Conservation (phyloP, 2,797 vertebrate species). For the Eupleurogrammus muticus region DNA sequence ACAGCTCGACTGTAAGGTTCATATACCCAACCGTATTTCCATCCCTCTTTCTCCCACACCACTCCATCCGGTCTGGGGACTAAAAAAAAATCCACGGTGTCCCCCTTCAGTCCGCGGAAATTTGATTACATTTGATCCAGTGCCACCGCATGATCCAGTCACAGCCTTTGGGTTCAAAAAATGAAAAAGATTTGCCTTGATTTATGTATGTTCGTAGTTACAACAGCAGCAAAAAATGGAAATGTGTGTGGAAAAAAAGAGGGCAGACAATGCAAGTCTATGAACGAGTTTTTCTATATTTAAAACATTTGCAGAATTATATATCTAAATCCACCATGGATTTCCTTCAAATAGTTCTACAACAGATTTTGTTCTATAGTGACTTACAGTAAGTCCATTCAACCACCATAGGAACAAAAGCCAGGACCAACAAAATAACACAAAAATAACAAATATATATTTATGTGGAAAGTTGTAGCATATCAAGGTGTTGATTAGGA, state of each 20-base stretch:
- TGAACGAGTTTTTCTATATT: neutral
- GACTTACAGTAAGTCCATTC: neutral
- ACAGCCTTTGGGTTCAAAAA: constrained; percentile 2
- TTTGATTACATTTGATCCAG: constrained; percentile 49
- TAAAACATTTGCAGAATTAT: neutral
- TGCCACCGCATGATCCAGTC: constrained; percentile 36
- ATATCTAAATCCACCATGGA: neutral
- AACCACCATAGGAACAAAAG: neutral
- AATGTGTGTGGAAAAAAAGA: neutral
- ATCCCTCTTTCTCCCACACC: constrained; percentile 65
- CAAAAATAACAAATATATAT: neutral
- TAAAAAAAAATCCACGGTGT: constrained; percentile 42
- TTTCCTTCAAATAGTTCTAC: neutral
- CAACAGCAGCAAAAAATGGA: neutral
- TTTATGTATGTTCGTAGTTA: neutral
- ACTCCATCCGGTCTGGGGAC: constrained; percentile 41
- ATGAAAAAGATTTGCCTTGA: neutral
- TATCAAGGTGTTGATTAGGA: neutral
- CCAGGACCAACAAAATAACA: neutral
- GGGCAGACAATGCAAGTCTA: neutral
- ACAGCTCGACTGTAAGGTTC: constrained; percentile 78
- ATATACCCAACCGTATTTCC: constrained; percentile 66
- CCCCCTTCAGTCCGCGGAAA: constrained; percentile 47
- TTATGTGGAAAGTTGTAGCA: neutral
- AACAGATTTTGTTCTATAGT: neutral